Conservation (phyloP, 2,113 vertebrate genomes). For the Entelurus aequoreus region DNA sequence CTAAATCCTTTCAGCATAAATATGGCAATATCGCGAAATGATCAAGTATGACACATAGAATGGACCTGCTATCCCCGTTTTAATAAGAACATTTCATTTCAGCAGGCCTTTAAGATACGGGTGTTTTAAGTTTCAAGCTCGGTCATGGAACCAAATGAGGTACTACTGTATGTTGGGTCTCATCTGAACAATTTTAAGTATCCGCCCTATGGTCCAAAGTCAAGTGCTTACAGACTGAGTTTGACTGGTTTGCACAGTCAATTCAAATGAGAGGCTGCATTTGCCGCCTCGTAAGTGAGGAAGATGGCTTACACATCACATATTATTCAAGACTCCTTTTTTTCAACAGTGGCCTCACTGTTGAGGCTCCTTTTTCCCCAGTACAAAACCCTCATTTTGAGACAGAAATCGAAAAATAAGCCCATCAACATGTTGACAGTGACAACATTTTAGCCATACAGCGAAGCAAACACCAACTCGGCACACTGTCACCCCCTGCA, state of each 20-base stretch:
- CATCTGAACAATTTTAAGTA: too few relatives aligned
- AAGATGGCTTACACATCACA: conserved; percentile 50
- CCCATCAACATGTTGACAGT: conserved; percentile 34
- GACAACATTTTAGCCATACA: conserved; percentile 27
- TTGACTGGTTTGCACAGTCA: conserved; percentile 18
- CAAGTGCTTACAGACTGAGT: too few relatives aligned
- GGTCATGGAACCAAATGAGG: too few relatives aligned
- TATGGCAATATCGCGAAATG: too few relatives aligned
- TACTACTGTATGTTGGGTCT: too few relatives aligned
- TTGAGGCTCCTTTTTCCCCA: conserved; percentile 23
- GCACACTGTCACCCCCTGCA: conserved; percentile 21
- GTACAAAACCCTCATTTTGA: conserved; percentile 40
- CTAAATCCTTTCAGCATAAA: too few relatives aligned
- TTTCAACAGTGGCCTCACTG: conserved; percentile 61
- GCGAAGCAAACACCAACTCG: conserved; percentile 55
- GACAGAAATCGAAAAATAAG: conserved; percentile 39
- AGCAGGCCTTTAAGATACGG: too few relatives aligned
- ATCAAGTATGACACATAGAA: too few relatives aligned
- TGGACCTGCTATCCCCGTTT: too few relatives aligned
- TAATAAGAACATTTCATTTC: too few relatives aligned
- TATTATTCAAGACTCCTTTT: conserved; percentile 42
- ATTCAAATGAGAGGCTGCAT: conserved; percentile 47
- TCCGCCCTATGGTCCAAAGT: too few relatives aligned
- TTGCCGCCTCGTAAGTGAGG: conserved; percentile 43
- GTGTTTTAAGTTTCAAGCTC: too few relatives aligned